Conservation (phyloP, 2,113 vertebrate genomes). For the Scophthalmus maximus region DNA sequence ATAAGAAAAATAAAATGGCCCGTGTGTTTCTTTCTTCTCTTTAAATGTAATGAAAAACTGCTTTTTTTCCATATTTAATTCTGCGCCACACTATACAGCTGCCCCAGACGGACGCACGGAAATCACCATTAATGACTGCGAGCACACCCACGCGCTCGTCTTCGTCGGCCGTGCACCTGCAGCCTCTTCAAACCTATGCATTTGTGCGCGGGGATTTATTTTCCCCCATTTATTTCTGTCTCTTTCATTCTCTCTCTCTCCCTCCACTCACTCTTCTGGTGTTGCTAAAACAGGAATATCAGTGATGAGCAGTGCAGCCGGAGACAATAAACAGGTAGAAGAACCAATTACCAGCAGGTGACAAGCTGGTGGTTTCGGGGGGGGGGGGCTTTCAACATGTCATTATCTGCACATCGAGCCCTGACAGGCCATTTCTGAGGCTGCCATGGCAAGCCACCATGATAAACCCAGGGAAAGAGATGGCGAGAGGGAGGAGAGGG, state of each 20-base stretch:
- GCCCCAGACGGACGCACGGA: not conserved
- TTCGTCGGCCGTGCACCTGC: slow-evolving; percentile 48
- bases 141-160: slow-evolving; percentile 7
- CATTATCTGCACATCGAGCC: slow-evolving; percentile 80
- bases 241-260: too few species aligned
- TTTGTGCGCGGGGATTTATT: not conserved
- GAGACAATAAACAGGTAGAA: slow-evolving; percentile 82
- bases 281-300: slow-evolving; percentile 77
- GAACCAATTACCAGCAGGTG: slow-evolving; percentile 83
- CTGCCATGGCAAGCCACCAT: slow-evolving; percentile 62
- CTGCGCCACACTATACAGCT: not conserved
- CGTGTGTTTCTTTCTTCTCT: slow-evolving; percentile 39
- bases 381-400: slow-evolving; percentile 76
- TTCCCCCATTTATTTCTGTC: slow-evolving; percentile 57
- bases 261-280: slow-evolving; percentile 23
- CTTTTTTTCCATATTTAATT: slow-evolving; percentile 21
- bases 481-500: too few species aligned
- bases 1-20: slow-evolving; percentile 62
- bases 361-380: slow-evolving; percentile 79
- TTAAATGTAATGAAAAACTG: slow-evolving; percentile 45
- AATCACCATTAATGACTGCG: slow-evolving; percentile 29
- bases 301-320: slow-evolving; percentile 78
- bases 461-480: slow-evolving; percentile 58
- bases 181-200: slow-evolving; percentile 27
- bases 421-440: slow-evolving; percentile 79